Evolutionary conservation across 2,797 vertebrate genomes (phyloP), one percentile per base, ranked within the genome.

Genomic region (Cetoscarus ocellatus): DNA sequence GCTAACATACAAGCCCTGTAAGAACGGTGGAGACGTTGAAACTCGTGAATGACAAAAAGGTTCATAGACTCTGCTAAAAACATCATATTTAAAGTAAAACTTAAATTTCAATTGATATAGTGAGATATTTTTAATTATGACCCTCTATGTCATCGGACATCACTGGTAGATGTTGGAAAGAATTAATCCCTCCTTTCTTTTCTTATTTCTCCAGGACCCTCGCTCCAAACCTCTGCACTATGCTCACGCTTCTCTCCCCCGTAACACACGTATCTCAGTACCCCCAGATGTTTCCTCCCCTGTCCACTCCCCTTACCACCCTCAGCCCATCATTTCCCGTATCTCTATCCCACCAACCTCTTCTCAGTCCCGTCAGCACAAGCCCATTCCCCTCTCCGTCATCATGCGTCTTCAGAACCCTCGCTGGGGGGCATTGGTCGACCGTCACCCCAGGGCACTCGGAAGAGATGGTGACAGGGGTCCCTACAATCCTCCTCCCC

Each of bases 391-490:
- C 0, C 95, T 97, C 44, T 97, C 96, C 3, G 95, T 97, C 90
- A 97, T 98, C 78, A 95, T 97, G 93, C 95, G 94, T 59, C 94
- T 98, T 51, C 97, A 98, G 73, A 96, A 96, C 6, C 96, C 96
- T 0, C 87, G 94, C 13, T 96, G 95, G 92, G 89, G 73, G 5
- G 78, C 40, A 0, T 87, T 69, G 14, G 7, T 70, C 2, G n/a
- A 73, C 0, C 19, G 0, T 11, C 83, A 71, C 56, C 82, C 84
- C 53, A 81, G 18, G 36, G 70, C 7, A 42, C 44, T 66, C 12
- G 76, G 53, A 15, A 67, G 36, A 15, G 86, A 88, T 14, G 66
- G 50, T 10, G 68, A 91, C 8, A 53, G 90, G 85, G 36, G 38
- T 1, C 8, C 60, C 6, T 73, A 85, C 67, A 80, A 54, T 13